These are phyloP conservation scores for Amblyjoppa proteus DNA, from an alignment of 2,888 invertebrate genomes.

Conservation along the genomic window DNA sequence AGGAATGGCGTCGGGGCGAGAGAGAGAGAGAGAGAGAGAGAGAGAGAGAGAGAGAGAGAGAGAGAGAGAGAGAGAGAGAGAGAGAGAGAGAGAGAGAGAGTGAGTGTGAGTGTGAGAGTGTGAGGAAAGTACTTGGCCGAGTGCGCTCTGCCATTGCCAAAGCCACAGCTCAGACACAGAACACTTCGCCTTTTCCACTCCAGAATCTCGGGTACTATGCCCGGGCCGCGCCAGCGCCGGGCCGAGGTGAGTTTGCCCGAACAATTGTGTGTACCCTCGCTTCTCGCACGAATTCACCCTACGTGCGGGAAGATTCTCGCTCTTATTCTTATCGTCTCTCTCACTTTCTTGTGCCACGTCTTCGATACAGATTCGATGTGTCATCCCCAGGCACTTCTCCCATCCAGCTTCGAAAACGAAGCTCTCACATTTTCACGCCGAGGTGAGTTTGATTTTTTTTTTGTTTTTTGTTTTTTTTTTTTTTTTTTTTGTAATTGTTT, in stretches of 20 bases:
- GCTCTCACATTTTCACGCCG: too few species aligned
- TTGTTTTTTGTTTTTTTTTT: too few species aligned
- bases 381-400: too few species aligned
- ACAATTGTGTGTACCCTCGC: slow-evolving; percentile 54
- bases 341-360: slow-evolving; percentile 35
- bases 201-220: background rate
- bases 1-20: too few species aligned
- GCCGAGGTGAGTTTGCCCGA: slow-evolving; percentile 48
- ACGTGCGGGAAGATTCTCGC: slow-evolving; percentile 39
- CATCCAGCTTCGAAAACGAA: too few species aligned
- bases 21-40: too few species aligned
- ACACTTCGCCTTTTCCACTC: slow-evolving; percentile 21
- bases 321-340: slow-evolving; percentile 55
- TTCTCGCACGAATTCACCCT: slow-evolving; percentile 49
- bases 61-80: too few species aligned
- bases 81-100: too few species aligned
- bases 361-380: too few species aligned
- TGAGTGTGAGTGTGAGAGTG: background rate
- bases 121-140: slow-evolving; percentile 47
- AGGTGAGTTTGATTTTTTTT: too few species aligned
- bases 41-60: too few species aligned
- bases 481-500: too few species aligned
- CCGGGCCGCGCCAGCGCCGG: background rate
- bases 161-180: slow-evolving; percentile 24
- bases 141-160: slow-evolving; percentile 43